Conservation (phyloP, 2,113 vertebrate genomes). For the Calidris pygmaea region DNA sequence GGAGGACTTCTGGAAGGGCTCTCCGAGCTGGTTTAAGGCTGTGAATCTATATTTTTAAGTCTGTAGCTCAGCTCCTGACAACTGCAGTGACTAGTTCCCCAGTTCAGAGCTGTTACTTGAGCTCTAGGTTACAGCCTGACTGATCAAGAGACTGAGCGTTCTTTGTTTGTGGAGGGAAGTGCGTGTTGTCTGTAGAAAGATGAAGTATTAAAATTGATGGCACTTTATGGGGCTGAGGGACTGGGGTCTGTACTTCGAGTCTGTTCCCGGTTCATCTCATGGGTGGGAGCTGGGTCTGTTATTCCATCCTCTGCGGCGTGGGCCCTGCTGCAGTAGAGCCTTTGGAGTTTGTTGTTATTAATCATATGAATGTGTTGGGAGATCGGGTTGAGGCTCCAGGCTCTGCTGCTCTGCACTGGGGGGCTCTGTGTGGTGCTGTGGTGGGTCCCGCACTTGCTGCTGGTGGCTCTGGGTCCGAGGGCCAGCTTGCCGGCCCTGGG, state of each 20-base stretch:
- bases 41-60: not conserved
- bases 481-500: not conserved
- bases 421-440: not conserved
- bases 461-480: not conserved
- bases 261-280: not conserved
- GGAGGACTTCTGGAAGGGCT: not conserved
- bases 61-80: not conserved
- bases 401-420: fast-evolving
- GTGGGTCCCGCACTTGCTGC: not conserved
- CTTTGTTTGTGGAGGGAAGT: not conserved
- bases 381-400: fast-evolving
- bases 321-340: not conserved
- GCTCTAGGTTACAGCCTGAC: not conserved
- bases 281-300: not conserved
- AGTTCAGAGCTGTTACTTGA: not conserved
- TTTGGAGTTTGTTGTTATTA: too few relatives aligned
- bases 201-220: not conserved
- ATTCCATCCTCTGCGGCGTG: too few relatives aligned
- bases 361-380: not conserved
- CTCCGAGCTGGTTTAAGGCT: not conserved
- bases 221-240: not conserved
- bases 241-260: not conserved
- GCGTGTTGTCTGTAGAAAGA: not conserved
- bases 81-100: not conserved
- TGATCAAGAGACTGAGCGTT: not conserved